Base-by-base conservation (phyloP, 2,888 invertebrate genomes). In the Parnassius mnemosyne region DNA sequence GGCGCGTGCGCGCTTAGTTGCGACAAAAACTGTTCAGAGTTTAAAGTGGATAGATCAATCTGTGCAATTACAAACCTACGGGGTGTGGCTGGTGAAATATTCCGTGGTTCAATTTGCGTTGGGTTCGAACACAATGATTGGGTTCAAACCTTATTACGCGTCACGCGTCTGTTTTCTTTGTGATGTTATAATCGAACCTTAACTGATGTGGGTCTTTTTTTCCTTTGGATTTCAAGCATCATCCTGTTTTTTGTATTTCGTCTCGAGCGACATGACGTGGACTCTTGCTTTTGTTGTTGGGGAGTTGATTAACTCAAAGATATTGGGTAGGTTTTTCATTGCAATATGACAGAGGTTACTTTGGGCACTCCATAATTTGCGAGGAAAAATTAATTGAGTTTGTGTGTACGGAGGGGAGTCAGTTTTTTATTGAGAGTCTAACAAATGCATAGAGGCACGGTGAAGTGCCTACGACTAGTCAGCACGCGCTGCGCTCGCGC, bases 21-120 rank as follows among this genome's bases (percentile, higher is more conserved):
- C 72, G 66, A 84, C 82, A 89, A 89, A 90, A 89, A 88, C 77
- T 77, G 67, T 75, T 72, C 76, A 79, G 76, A 81, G 80, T 78
- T 79, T 81, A 79, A 80, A 83, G 81, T 83, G 77, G 79, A 58
- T 63, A 54, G 63, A 83, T 83, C 83, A 89, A 87, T 86, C 87
- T 85, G 84, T 87, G 83, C 87, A 84, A 88, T 89, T 86, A 86
- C 84, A 86, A 90, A 90, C 88, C 88, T 89, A 85, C 84, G 73
- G 66, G 63, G 63, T 71, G 75, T 73, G 77, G 79, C 81, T 80
- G 81, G 87, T 86, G 89, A 85, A 86, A 86, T 87, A 88, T 81
- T 83, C 81, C 82, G 84, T 81, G 80, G 85, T 82, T 80, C 84
- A 81, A 87, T 86, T 86, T 85, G 80, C 80, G 78, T 76, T 79